Conservation (phyloP, 1,140 invertebrate species). For the Chymomyza costata region DNA sequence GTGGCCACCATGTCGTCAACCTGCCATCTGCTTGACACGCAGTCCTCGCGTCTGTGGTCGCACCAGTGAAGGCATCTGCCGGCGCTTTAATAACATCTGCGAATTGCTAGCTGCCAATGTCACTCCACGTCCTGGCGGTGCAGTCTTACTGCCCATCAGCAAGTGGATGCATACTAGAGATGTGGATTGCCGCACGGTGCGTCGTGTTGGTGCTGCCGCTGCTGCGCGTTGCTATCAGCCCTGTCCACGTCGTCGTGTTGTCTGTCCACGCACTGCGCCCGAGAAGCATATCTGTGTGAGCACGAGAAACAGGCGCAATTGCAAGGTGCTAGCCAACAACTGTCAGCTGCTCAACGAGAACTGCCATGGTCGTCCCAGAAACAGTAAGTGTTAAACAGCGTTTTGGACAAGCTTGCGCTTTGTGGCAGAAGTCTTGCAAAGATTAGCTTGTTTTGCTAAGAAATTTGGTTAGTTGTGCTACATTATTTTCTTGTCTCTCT, state of each 20-base stretch:
- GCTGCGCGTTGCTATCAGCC: conserved; percentile 26
- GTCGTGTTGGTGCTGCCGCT: conserved; percentile 15
- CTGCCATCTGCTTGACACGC: conserved; percentile 22
- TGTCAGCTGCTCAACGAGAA: conserved; percentile 53
- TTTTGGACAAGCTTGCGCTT: no score
- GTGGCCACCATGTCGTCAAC: conserved; percentile 22
- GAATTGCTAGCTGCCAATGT: conserved; percentile 27
- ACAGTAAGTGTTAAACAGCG: conserved; percentile 38
- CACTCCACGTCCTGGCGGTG: neutral
- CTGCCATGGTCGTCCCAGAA: conserved; percentile 36
- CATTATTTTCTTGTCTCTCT: neutral
- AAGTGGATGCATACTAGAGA: conserved; percentile 28
- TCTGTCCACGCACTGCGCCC: conserved; percentile 19
- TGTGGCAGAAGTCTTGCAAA: no score
- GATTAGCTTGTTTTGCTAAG: no score
- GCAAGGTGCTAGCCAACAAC: conserved; percentile 44
- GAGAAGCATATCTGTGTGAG: conserved; percentile 41
- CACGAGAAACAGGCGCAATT: conserved; percentile 21
- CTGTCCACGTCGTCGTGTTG: conserved; percentile 25
- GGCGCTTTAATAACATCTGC: conserved; percentile 47
- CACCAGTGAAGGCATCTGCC: conserved; percentile 28
- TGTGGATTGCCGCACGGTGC: conserved; percentile 33
- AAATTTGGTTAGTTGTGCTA: no score
- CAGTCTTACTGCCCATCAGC: neutral
- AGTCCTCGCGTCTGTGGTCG: conserved; percentile 47